Base-by-base conservation (phyloP, 2,797 vertebrate genomes). In the Trematomus bernacchii region DNA sequence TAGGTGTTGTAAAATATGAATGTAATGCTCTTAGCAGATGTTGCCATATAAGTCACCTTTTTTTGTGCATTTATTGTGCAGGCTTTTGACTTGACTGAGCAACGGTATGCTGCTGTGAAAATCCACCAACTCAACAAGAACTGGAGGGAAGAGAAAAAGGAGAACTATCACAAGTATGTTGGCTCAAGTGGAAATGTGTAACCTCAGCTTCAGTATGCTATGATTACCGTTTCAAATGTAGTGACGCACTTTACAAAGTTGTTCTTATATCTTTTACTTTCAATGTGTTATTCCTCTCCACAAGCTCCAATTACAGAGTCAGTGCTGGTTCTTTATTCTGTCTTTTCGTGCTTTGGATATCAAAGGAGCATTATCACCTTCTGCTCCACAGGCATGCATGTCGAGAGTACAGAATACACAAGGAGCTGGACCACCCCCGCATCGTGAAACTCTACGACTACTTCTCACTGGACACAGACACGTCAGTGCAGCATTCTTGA, bases 361-460 rank as follows among this genome's bases (percentile, higher is more conserved):
- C 86, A 81, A 84, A 19, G 67, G 69, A 71, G 76, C 77, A 48
- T 80, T 74, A 76, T 80, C 66, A 16, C 68, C 71, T 65, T 72
- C 47, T 52, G 43, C 21, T 77, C 71, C 18, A 23, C 91, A 99
- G 98, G 90, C 98, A 99, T 84, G 98, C 98, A 83, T 99, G 98
- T 95, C 96, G 98, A 94, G 98, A 99, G 84, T 99, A 99, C 93
- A 96, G 98, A 96, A 99, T 99, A 97, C 98, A 99, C 94, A 99
- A 99, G 94, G 98, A 99, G 94, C 94, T 99, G 94, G 98, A 99
- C 93, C 98, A 99, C 89, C 98, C 98, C 82, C 94, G 98, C 87
- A 99, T 99, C 93, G 98, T 99, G 90, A 99, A 99, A 93, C 96
- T 99, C 11, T 99, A 98, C 80, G 98, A 99, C 95, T 99, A 99